Evolutionary conservation across 2,797 vertebrate species (phyloP), one percentile per base, ranked within the genome.

Genomic region (Eremophila alpestris): DNA sequence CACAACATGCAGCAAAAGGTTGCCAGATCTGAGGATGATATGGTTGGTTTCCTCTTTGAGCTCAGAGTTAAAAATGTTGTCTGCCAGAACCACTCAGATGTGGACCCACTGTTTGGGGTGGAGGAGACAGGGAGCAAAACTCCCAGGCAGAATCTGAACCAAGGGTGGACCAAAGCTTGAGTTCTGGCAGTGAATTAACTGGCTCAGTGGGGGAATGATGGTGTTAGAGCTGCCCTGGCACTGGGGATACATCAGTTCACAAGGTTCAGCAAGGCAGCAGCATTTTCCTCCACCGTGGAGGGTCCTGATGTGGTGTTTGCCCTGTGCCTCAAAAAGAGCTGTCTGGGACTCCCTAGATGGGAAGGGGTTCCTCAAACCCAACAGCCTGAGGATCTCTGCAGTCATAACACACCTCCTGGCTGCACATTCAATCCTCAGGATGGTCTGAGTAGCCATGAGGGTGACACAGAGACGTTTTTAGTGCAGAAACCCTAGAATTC

Each of bases 1-100:
- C 91, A 95, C 91, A 95, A 93, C 88, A 77, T 83, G 87, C 59
- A 95, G 94, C 30, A 63, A 95, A 86, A 95, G 77, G 80, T 94
- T 96, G 95, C 91, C 88, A 90, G 84, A 93, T 77, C 62, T 3
- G 11, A 51, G 20, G 36, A 43, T 11, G 29, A 29, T 14, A 27
- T 36, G 18, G 32, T 20, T 84, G 64, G 16, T 26, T 90, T 88
- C 87, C 56, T 75, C 10, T 71, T 38, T 69, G 64, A 77, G 64
- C 82, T 94, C 67, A 14, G 7, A 65, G 73, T 82, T 56, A 67
- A 77, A 27, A 46, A 40, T 30, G 45, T 1, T 78, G 48, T 85
- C 56, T 85, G 38, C 78, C 75, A 88, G 38, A 71, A 10, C 38
- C 63, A 26, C 73, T 96, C 43, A 22, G 34, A 45, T 87, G 71